A percentile compares a stretch with the other conserved stretches of the same genome.
These are phyloP conservation scores for Prunella fulvescens DNA, from an alignment of 2,113 vertebrate species.

Conservation along the genomic window DNA sequence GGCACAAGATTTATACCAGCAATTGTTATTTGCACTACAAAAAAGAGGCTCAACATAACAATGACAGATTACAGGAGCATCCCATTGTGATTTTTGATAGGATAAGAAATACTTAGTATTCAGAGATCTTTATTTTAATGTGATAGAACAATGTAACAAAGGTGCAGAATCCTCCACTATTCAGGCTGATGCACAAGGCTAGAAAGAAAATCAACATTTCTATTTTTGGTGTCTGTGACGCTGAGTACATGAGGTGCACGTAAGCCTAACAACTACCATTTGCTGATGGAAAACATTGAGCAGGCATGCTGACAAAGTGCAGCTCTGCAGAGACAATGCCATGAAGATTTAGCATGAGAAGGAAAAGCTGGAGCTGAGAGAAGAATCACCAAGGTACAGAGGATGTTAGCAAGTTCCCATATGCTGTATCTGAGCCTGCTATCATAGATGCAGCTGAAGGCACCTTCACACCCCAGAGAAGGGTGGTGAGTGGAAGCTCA, in stretches of 20 bases:
- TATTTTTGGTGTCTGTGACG: constrained; percentile 31
- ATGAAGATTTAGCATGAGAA: not conserved
- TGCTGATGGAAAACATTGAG: not conserved
- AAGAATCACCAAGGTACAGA: not conserved
- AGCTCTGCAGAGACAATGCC: not conserved
- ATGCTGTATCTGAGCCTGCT: not conserved
- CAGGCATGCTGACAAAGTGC: not conserved
- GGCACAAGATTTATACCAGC: not conserved
- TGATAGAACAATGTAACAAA: not conserved
- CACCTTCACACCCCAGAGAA: not conserved
- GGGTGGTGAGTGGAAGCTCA: not conserved
- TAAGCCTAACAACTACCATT: not conserved
- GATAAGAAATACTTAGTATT: not conserved
- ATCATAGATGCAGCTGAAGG: not conserved
- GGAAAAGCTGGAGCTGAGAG: not conserved
- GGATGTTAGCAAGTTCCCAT: not conserved
- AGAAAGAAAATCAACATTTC: constrained; percentile 37
- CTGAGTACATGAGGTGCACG: not conserved
- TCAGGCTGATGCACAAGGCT: not conserved
- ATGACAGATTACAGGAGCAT: not conserved
- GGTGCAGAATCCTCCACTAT: not conserved
- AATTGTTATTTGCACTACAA: not conserved
- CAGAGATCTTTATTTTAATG: not conserved
- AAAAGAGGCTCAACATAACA: not conserved
- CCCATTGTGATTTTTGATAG: not conserved